Conservation (phyloP, 2,113 vertebrate species). For the Tychaedon coryphoeus region DNA sequence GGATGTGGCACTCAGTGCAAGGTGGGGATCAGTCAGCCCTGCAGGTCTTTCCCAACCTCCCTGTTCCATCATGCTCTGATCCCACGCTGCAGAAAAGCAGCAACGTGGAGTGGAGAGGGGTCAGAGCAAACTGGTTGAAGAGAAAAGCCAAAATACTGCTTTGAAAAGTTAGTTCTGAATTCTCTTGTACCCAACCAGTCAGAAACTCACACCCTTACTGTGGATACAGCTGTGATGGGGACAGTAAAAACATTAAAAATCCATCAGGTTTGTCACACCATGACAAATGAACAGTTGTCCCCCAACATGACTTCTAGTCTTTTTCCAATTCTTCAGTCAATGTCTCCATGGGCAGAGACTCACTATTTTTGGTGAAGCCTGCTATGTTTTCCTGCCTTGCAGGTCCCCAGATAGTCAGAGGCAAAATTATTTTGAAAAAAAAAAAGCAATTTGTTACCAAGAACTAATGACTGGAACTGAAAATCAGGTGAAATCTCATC, state of each 20-base stretch:
- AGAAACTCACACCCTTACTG: neutral
- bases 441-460: neutral
- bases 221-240: neutral
- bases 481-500: neutral
- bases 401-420: neutral
- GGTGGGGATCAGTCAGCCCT: rapidly evolving
- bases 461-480: neutral
- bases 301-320: neutral
- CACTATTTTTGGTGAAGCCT: neutral
- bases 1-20: neutral
- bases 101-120: neutral
- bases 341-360: neutral
- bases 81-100: neutral
- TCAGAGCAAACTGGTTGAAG: neutral
- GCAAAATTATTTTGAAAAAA: neutral
- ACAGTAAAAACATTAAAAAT: neutral
- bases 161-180: neutral
- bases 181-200: neutral
- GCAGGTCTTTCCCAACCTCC: neutral
- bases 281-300: neutral
- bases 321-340: neutral
- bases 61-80: too few species aligned
- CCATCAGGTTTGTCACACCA: neutral
- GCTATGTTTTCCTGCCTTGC: neutral
- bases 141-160: neutral